These are phyloP conservation scores for Elaeidobius kamerunicus DNA, from an alignment of 2,888 invertebrate species.

Conservation along the genomic window DNA sequence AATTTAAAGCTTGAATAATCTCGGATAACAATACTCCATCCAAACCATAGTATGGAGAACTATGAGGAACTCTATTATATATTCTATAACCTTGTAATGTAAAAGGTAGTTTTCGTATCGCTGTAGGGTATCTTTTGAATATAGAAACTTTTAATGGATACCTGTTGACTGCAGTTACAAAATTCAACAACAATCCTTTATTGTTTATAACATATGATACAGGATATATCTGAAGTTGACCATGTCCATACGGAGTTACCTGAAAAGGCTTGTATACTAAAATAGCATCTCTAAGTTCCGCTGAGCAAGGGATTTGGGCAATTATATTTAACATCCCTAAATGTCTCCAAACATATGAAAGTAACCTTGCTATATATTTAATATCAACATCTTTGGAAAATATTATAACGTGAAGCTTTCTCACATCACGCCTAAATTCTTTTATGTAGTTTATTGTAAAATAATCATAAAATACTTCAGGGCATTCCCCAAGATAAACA, in stretches of 20 bases:
- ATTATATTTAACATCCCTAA: conserved; percentile 24
- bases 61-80: conserved; percentile 25
- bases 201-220: too few relatives aligned
- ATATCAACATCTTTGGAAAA: too few relatives aligned
- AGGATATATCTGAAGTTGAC: background rate
- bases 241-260: background rate
- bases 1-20: conserved; percentile 45
- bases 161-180: too few relatives aligned
- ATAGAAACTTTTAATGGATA: conserved; percentile 43
- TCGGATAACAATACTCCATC: conserved; percentile 46
- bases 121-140: conserved; percentile 37
- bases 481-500: too few relatives aligned
- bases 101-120: conserved; percentile 19
- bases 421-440: too few relatives aligned
- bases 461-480: too few relatives aligned
- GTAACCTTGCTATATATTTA: too few relatives aligned
- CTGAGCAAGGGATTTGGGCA: conserved; percentile 28
- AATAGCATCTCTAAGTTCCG: conserved; percentile 10
- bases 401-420: too few relatives aligned
- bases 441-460: too few relatives aligned
- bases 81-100: conserved; percentile 4
- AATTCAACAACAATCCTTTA: conserved; percentile 37
- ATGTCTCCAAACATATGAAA: too few relatives aligned
- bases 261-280: conserved; percentile 31
- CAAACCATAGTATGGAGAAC: conserved; percentile 38